Evolutionary conservation across 2,113 vertebrate genomes (phyloP).

Genomic region (Hylia prasina): DNA sequence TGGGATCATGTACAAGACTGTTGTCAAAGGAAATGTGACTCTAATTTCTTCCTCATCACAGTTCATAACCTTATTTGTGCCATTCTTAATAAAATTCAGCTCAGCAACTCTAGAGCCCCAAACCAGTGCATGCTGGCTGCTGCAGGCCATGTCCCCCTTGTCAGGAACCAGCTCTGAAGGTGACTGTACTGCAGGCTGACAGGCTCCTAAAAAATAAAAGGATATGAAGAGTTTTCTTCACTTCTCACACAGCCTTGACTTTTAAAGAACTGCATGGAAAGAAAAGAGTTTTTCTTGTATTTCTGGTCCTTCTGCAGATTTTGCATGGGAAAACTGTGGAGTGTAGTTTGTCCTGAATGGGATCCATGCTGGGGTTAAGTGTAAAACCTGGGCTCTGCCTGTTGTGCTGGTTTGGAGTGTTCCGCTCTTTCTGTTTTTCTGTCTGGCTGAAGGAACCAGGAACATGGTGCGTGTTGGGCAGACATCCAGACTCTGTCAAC

Average conservation of each 20-base stretch:
- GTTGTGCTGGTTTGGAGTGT: not conserved
- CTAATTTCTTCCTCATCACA: conserved; percentile 3
- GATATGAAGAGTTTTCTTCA: not conserved
- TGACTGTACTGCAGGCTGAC: not conserved
- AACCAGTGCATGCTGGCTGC: not conserved
- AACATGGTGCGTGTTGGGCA: not conserved
- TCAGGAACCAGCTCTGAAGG: not conserved
- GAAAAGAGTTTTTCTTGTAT: not conserved
- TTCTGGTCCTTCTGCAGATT: not conserved
- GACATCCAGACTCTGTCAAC: not conserved
- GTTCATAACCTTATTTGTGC: conserved; percentile 29
- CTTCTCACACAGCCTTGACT: not conserved
- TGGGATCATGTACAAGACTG: not conserved
- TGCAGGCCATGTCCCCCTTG: not conserved
- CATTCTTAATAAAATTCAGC: conserved; percentile 37
- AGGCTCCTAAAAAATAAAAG: not conserved
- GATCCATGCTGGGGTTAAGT: not conserved
- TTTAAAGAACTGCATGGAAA: not conserved
- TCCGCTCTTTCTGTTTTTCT: not conserved
- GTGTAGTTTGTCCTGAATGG: not conserved
- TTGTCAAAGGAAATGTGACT: conserved; percentile 13
- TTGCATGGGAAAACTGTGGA: not conserved
- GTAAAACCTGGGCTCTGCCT: not conserved
- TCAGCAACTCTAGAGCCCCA: not conserved
- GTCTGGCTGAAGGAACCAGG: not conserved